phyloP scores from a whole-genome alignment of 1,140 invertebrate species.

The Drosophila watanabei region DNA sequence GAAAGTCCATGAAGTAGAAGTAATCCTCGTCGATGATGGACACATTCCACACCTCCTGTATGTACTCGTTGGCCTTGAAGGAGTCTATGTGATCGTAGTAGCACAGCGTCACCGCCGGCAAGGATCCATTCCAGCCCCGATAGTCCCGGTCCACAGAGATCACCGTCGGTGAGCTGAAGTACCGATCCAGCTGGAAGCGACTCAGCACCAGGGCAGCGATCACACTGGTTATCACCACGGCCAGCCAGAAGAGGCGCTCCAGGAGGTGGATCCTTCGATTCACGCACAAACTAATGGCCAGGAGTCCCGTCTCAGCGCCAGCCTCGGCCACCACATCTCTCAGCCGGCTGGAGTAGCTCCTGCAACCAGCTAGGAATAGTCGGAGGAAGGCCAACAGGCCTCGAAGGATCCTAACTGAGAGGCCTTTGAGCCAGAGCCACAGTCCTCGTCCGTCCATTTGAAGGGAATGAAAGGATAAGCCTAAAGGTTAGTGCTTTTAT shows the following conservation, averaged over 20 bases:
- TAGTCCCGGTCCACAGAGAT: conserved; percentile 89
- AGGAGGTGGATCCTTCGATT: conserved; percentile 54
- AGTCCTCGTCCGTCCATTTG: conserved; percentile 25
- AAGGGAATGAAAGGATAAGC: conserved; percentile 10
- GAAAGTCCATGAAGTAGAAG: conserved; percentile 84
- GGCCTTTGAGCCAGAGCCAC: conserved; percentile 2
- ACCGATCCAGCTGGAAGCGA: conserved; percentile 78
- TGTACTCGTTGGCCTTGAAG: conserved; percentile 74
- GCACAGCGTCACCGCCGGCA: conserved; percentile 88
- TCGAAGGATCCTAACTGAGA: conserved; percentile 1
- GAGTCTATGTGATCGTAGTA: conserved; percentile 86
- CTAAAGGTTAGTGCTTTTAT: conserved; percentile 23
- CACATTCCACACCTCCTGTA: conserved; percentile 80
- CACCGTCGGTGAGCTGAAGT: conserved; percentile 87
- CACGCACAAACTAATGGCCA: conserved; percentile 64
- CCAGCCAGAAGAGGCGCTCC: conserved; percentile 71
- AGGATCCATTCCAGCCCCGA: conserved; percentile 89
- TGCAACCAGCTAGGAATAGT: not conserved
- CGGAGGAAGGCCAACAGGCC: not conserved
- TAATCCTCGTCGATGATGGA: conserved; percentile 80
- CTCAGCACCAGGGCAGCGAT: conserved; percentile 57
- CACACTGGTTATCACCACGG: conserved; percentile 54
- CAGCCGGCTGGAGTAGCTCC: conserved; percentile 4
- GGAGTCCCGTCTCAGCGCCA: conserved; percentile 67
- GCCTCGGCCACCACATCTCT: conserved; percentile 49